Base-by-base conservation (phyloP, 2,797 vertebrate genomes). In the Pelochelys cantorii region DNA sequence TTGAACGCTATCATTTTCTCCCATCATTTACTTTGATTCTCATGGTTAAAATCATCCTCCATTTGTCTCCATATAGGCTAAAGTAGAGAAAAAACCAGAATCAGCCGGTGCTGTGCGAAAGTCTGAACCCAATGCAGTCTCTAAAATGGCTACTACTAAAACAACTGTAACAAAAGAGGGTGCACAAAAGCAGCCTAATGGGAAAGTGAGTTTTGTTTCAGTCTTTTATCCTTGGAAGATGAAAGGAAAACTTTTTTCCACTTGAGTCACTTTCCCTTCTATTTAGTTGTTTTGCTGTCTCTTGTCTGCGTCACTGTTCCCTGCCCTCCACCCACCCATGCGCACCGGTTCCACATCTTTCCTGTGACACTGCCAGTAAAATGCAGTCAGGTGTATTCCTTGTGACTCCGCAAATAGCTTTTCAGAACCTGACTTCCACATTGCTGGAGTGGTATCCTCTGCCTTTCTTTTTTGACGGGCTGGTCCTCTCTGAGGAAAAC, bases 21-120 rank as follows among this genome's bases (percentile, higher is more conserved):
- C 91, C 96, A 87, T 54, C 91, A 2, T 57, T 86, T 83, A 77
- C 80, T 90, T 83, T 88, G 79, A 54, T 80, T 90, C 83, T 96
- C 93, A 95, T 95, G 94, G 86, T 98, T 97, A 97, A 95, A 97
- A 95, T 88, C 91, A 97, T 83, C 95, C 91, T 93, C 96, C 97
- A 12, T 98, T 98, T 98, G 97, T 98, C 97, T 98, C 97, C 97
- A 97, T 98, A 97, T 97, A 98, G 98, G 98, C 98, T 95, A 98
- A 97, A 87, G 11, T 97, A 98, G 98, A 98, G 97, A 98, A 96
- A 97, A 98, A 97, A 93, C 92, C 98, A 75, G 98, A 98, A 91
- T 65, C 97, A 65, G 92, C 95, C 54, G 95, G 95, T 95, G 95
- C 98, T 95, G 96, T 96, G 22, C 97, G 97, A 96, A 98, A 98